phyloP scores from a whole-genome alignment of 2,797 vertebrate genomes.

The Muscicapa comitata region DNA sequence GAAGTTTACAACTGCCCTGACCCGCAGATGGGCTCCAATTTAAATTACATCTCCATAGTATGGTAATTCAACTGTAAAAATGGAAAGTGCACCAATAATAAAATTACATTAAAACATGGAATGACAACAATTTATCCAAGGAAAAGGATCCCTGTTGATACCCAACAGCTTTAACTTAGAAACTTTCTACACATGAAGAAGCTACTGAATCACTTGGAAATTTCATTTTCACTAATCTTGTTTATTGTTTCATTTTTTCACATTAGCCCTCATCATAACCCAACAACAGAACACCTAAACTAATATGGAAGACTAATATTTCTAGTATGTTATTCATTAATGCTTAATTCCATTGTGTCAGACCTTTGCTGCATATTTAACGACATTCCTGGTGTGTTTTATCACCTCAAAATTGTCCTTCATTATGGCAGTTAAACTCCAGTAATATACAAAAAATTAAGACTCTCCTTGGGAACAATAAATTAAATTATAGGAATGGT shows the following conservation, averaged over 20 bases:
- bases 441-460: slow-evolving; percentile 41
- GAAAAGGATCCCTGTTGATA: neutral
- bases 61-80: neutral
- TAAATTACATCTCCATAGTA: neutral
- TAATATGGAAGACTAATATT: slow-evolving; percentile 20
- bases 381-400: neutral
- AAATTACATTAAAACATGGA: neutral
- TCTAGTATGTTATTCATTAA: slow-evolving; percentile 35
- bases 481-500: slow-evolving; percentile 1
- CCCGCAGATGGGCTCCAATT: neutral
- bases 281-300: slow-evolving; percentile 31
- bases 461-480: slow-evolving; percentile 4
- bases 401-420: slow-evolving; percentile 54
- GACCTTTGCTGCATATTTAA: slow-evolving; percentile 41
- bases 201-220: neutral
- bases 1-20: neutral
- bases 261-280: neutral
- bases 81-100: neutral
- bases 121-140: neutral
- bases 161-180: neutral
- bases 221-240: neutral
- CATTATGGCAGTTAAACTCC: slow-evolving; percentile 45
- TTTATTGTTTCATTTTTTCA: slow-evolving; percentile 17
- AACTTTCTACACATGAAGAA: neutral
- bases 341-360: neutral